phyloP scores from a whole-genome alignment of 2,888 invertebrate species.

The Teleiodes luculella region DNA sequence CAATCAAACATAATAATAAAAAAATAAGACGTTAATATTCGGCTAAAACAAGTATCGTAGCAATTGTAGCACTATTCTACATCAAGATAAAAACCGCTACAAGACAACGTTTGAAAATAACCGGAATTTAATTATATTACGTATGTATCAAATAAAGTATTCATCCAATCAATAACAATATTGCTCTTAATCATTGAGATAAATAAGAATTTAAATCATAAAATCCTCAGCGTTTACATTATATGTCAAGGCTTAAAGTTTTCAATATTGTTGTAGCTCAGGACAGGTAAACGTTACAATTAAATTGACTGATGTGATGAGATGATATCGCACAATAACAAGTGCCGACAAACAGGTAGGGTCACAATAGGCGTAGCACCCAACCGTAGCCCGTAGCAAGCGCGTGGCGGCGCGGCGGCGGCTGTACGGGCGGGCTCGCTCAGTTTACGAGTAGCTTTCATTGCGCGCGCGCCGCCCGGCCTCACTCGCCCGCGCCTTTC shows the following conservation, averaged over 20 bases:
- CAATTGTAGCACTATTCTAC: too few relatives aligned
- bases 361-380: slow-evolving; percentile 59
- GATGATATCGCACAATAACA: slow-evolving; percentile 24
- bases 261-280: background rate
- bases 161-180: too few relatives aligned
- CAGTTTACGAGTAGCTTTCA: slow-evolving; percentile 63
- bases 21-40: too few relatives aligned
- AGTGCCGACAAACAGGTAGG: slow-evolving; percentile 46
- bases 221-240: too few relatives aligned
- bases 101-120: too few relatives aligned
- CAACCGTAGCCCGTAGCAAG: slow-evolving; percentile 56
- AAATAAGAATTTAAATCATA: too few relatives aligned
- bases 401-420: slow-evolving; percentile 36
- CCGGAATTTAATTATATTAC: too few relatives aligned
- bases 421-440: slow-evolving; percentile 22
- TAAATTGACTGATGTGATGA: background rate
- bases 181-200: too few relatives aligned
- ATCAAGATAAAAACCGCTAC: too few relatives aligned
- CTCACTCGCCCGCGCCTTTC: slow-evolving; percentile 31
- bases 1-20: too few relatives aligned
- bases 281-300: slow-evolving; percentile 6
- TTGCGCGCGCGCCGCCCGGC: slow-evolving; percentile 59
- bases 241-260: background rate
- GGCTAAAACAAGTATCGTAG: too few relatives aligned
- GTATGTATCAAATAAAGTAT: too few relatives aligned